These are phyloP conservation scores for Platycercus adscitus DNA, from an alignment of 2,113 vertebrate genomes.

Conservation along the genomic window DNA sequence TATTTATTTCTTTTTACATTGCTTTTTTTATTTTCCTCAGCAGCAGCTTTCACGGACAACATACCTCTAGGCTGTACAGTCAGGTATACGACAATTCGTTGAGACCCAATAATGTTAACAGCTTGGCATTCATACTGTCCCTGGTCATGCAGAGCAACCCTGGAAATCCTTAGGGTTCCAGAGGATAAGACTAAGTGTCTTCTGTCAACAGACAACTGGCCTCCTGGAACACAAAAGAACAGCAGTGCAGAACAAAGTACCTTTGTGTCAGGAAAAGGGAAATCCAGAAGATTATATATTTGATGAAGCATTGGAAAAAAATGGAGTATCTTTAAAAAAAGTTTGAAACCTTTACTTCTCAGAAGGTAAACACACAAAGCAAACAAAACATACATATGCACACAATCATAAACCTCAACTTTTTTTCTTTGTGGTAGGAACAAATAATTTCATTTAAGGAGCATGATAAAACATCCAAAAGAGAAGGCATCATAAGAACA, in stretches of 20 bases:
- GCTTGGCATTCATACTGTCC: slow-evolving; percentile 98
- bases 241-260: background rate
- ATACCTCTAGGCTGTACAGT: slow-evolving; percentile 91
- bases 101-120: slow-evolving; percentile 90
- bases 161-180: slow-evolving; percentile 87
- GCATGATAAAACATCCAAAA: background rate
- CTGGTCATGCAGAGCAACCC: slow-evolving; percentile 91
- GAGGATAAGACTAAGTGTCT: slow-evolving; percentile 87
- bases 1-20: background rate
- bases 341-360: background rate
- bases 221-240: slow-evolving; percentile 75
- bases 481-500: background rate
- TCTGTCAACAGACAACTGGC: slow-evolving; percentile 88
- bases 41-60: background rate
- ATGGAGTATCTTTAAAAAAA: background rate
- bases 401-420: background rate
- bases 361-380: background rate
- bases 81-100: slow-evolving; percentile 82
- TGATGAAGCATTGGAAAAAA: background rate
- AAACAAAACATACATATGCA: background rate
- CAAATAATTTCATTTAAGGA: background rate
- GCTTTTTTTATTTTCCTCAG: background rate
- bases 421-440: background rate
- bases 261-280: background rate
- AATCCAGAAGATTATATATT: background rate